A percentile compares a stretch with the other conserved stretches of the same genome.
Conservation (phyloP, 2,888 invertebrate species). For the Netelia inedita region DNA sequence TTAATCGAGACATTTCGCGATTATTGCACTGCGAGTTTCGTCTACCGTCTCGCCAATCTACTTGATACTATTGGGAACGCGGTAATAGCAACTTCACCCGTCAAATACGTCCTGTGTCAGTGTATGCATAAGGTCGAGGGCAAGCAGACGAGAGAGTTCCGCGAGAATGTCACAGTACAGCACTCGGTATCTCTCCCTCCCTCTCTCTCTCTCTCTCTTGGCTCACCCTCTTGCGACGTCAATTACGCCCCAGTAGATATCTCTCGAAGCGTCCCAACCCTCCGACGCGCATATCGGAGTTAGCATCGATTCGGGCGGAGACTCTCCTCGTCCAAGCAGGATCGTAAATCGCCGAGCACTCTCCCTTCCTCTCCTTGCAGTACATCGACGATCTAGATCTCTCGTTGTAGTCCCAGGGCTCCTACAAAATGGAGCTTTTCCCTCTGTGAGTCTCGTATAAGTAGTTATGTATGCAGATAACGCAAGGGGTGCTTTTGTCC, state of each 20-base stretch:
- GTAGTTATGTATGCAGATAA: constrained; percentile 29
- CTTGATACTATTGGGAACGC: constrained; percentile 5
- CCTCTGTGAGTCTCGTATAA: background rate
- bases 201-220: background rate
- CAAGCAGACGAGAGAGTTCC: constrained; percentile 22
- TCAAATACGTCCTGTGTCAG: background rate
- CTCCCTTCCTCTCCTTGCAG: background rate
- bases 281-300: constrained; percentile 41
- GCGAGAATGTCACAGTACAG: constrained; percentile 46
- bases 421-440: constrained; percentile 43
- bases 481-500: constrained; percentile 10
- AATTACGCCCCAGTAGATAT: constrained; percentile 53
- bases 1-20: background rate
- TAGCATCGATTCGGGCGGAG: constrained; percentile 43
- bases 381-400: constrained; percentile 45
- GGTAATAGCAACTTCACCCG: background rate
- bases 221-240: constrained; percentile 56
- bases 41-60: background rate
- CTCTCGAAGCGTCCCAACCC: constrained; percentile 20
- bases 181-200: background rate
- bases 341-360: constrained; percentile 56
- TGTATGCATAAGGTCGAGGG: constrained; percentile 37
- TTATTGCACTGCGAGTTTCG: background rate
- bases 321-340: constrained; percentile 36
- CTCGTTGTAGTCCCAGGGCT: constrained; percentile 29